Evolutionary conservation across 2,888 invertebrate genomes (phyloP), one percentile per base, ranked within the genome.

Genomic region (Smittia aterrima): DNA sequence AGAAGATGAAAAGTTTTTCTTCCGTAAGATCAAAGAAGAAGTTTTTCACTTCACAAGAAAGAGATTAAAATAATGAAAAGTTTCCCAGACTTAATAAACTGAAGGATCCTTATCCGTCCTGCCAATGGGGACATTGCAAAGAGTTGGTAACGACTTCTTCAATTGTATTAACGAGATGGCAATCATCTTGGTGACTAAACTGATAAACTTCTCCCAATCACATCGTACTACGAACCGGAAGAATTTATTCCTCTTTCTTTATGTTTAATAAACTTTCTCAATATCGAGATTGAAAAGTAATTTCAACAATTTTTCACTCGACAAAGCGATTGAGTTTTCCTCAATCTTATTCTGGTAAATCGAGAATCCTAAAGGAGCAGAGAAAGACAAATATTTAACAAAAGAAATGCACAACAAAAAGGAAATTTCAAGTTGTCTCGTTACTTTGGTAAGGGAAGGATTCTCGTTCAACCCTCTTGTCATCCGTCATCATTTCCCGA

Each of bases 341-440:
- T n/a, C n/a, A n/a, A n/a, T n/a, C n/a, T n/a, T n/a, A n/a, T n/a
- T n/a, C n/a, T n/a, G n/a, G n/a, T n/a, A n/a, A n/a, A 2, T 16
- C 13, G n/a, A 47, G 16, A 47, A n/a, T 47, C 16, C 4, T 20
- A 58, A 58, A 66, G 32, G 47, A 68, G 25, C 41, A 22, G 18
- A 40, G 18, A 40, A 13, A 58, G 24, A 47, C 68, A 68, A 68
- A 68, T 47, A 68, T 68, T 68, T 68, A 24, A 68, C 47, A 47
- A 68, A 53, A 68, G 38, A 68, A 68, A 68, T 68, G 68, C 68
- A 47, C 68, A 68, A 68, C 24, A 22, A 58, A 58, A n/a, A 1
- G 47, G 13, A 47, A 68, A 25, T 47, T 40, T 47, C 53, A n/a
- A 16, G 3, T 18, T 4, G 18, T 16, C 53, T 13, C 13, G 47